Conservation (phyloP, 2,888 invertebrate genomes). For the Iphiclides podalirius region DNA sequence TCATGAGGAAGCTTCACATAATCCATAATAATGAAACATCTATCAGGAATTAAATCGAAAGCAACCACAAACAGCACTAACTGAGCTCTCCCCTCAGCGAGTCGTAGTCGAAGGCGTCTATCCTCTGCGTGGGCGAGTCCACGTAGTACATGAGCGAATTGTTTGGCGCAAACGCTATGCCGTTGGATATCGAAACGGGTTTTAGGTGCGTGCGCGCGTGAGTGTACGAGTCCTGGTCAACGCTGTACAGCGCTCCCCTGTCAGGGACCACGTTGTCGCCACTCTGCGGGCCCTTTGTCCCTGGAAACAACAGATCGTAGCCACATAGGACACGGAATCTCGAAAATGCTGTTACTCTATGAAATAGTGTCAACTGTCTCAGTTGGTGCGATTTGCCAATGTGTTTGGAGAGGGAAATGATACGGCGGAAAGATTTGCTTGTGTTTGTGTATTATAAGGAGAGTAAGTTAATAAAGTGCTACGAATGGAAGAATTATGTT, state of each 20-base stretch:
- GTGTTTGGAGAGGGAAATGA: too few species aligned
- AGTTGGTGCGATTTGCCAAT: too few species aligned
- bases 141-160: slow-evolving; percentile 86
- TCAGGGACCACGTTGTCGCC: slow-evolving; percentile 69
- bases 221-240: slow-evolving; percentile 50
- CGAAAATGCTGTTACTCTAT: too few species aligned
- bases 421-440: too few species aligned
- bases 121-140: slow-evolving; percentile 83
- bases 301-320: slow-evolving; percentile 50
- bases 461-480: too few species aligned
- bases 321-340: too few species aligned
- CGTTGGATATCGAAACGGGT: slow-evolving; percentile 85
- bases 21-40: too few species aligned
- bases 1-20: too few species aligned
- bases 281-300: slow-evolving; percentile 81
- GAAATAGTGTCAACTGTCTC: too few species aligned
- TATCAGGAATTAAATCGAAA: too few species aligned
- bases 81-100: slow-evolving; percentile 47
- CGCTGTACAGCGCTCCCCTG: slow-evolving; percentile 78
- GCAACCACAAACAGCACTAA: slow-evolving; percentile 34
- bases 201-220: slow-evolving; percentile 44
- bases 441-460: too few species aligned
- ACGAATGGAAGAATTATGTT: too few species aligned
- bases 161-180: slow-evolving; percentile 85
- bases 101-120: slow-evolving; percentile 86